Base-by-base conservation (phyloP, 2,888 invertebrate species). In the Trichopoda pennipes region DNA sequence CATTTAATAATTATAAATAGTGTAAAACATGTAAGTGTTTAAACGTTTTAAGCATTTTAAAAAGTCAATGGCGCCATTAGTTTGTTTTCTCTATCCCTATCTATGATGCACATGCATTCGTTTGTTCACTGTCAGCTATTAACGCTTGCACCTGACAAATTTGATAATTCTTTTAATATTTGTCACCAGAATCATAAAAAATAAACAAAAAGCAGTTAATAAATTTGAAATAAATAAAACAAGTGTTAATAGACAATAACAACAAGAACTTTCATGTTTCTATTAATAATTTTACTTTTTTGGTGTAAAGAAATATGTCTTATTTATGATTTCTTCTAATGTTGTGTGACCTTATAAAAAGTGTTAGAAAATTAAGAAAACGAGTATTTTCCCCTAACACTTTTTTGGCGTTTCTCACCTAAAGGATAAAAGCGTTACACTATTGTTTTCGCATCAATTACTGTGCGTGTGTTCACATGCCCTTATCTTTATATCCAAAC, bases 31-130 rank as follows among this genome's bases (percentile, higher is more conserved):
- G 68, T 74, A 68, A 74, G 73, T 79, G 79, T 61, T 75, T 60
- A 63, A 76, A 82, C 82, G 86, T 86, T 85, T 83, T 66, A 61
- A 32, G 86, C 85, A 88, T 88, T 82, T 81, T 83, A 86, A 85
- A 58, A 60, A 81, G 61, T 51, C 42, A 23, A 35, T 87, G 88
- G 89, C 88, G 88, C 89, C 88, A 87, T 74, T 70, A 60, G 47
- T 63, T 53, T 69, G 38, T 38, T 12, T n/a, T 38, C 12, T 32
- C 19, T 14, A 16, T 76, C 47, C 38, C 9, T 55, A 2, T 12
- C 38, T 38, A 1, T 44, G 6, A 42, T 51, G 49, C 38, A 66
- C 38, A 44, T 10, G 64, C 21, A 51, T 16, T 44, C 51, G 35
- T 12, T 51, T 51, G 55, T 21, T 56, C 56, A 35, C 14, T 32